Conservation (phyloP, 2,113 vertebrate species). For the Leucopsar rothschildi region DNA sequence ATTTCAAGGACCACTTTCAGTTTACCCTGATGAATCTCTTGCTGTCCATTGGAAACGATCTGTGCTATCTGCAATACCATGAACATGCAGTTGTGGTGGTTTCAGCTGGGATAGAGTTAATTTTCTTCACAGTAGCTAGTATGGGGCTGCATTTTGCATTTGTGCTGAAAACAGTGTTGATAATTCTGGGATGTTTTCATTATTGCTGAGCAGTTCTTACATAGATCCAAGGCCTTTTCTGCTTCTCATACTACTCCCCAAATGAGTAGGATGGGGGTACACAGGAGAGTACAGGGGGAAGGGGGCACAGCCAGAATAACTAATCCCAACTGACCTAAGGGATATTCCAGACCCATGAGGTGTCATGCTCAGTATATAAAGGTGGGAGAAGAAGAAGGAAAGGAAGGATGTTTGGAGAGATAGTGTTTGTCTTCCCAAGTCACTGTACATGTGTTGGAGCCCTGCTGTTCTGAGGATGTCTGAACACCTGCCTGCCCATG, state of each 20-base stretch:
- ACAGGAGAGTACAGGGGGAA: not conserved
- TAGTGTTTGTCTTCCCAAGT: not conserved
- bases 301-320: not conserved
- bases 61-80: not conserved
- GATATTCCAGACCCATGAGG: not conserved
- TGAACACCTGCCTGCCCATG: not conserved
- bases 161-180: not conserved
- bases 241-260: not conserved
- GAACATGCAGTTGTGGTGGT: not conserved
- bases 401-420: not conserved
- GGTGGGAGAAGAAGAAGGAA: not conserved
- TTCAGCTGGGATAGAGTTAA: not conserved
- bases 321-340: not conserved
- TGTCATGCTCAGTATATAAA: not conserved
- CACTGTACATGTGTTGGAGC: rapidly evolving
- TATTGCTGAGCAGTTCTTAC: not conserved
- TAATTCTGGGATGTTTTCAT: not conserved
- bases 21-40: not conserved
- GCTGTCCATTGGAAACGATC: not conserved
- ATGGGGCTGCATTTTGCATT: not conserved
- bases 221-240: not conserved
- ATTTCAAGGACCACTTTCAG: not conserved
- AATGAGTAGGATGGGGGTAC: not conserved
- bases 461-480: not conserved
- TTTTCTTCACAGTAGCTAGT: not conserved